phyloP scores from a whole-genome alignment of 2,797 vertebrate genomes.

The Sebastes steindachneri region DNA sequence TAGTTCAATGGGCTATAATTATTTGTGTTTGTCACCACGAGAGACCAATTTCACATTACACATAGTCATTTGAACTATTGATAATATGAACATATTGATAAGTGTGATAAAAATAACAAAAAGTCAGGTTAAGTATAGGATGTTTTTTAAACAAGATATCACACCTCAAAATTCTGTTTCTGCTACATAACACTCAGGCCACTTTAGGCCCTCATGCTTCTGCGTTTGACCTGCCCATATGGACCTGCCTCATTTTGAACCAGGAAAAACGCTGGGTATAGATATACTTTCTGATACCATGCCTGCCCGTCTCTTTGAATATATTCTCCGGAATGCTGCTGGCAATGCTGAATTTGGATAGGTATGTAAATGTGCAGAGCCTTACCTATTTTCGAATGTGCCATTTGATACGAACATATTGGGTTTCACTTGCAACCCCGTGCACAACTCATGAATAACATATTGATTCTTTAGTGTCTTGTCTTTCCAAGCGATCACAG shows the following conservation, averaged over 20 bases:
- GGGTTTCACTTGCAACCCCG: slow-evolving; percentile 53
- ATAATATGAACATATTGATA: background rate
- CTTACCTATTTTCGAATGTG: slow-evolving; percentile 42
- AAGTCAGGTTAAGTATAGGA: background rate
- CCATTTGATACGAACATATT: slow-evolving; percentile 66
- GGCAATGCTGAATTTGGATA: slow-evolving; percentile 25
- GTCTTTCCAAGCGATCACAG: slow-evolving; percentile 50
- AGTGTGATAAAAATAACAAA: background rate
- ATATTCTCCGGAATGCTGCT: background rate
- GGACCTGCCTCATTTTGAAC: background rate
- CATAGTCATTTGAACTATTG: background rate
- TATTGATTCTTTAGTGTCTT: slow-evolving; percentile 61
- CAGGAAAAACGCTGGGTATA: background rate
- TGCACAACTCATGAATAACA: slow-evolving; percentile 77
- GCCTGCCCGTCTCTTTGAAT: background rate
- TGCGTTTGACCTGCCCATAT: background rate
- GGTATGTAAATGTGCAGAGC: slow-evolving; percentile 34
- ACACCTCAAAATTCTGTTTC: background rate
- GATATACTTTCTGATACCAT: background rate
- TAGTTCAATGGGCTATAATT: background rate
- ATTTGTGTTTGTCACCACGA: background rate
- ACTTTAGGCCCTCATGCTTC: background rate
- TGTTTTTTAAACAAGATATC: background rate
- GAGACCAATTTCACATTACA: background rate
- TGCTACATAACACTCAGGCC: background rate